A percentile compares a stretch with the other conserved stretches of the same genome.
Conservation (phyloP, 2,113 vertebrate species). For the Cyanistes caeruleus region DNA sequence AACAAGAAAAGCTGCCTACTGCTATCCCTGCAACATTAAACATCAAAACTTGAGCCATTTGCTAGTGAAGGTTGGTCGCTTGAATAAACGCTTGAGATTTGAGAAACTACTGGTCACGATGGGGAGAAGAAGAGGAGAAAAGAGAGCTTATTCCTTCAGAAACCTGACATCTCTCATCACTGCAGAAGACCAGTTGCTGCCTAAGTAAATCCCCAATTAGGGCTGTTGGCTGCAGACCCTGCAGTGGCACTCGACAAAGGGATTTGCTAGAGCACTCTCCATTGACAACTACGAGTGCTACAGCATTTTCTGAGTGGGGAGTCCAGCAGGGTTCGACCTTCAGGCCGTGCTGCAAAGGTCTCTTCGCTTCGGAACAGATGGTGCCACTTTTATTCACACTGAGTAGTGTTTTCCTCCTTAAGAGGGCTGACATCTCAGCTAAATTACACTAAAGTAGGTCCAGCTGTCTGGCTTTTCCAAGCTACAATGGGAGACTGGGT, state of each 20-base stretch:
- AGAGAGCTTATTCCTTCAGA: conserved; percentile 27
- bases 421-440: neutral
- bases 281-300: neutral
- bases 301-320: neutral
- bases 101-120: conserved; percentile 40
- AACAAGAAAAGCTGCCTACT: conserved; percentile 65
- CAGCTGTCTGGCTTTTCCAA: neutral
- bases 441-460: neutral
- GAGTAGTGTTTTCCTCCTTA: neutral
- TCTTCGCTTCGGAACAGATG: neutral
- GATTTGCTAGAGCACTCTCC: neutral
- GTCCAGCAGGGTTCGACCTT: conserved; percentile 35
- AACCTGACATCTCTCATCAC: neutral
- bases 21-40: conserved; percentile 59
- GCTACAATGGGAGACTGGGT: neutral
- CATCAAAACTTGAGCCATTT: conserved; percentile 67
- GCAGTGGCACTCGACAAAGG: fast-evolving
- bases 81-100: conserved; percentile 51
- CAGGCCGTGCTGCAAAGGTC: neutral
- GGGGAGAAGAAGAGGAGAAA: neutral
- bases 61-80: conserved; percentile 37
- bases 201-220: conserved; percentile 21
- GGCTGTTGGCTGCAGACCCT: neutral
- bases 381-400: conserved; percentile 14
- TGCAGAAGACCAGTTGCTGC: neutral